Evolutionary conservation across 2,888 invertebrate genomes (phyloP), one percentile per base, ranked within the genome.

Genomic region (Pheosia tremula): DNA sequence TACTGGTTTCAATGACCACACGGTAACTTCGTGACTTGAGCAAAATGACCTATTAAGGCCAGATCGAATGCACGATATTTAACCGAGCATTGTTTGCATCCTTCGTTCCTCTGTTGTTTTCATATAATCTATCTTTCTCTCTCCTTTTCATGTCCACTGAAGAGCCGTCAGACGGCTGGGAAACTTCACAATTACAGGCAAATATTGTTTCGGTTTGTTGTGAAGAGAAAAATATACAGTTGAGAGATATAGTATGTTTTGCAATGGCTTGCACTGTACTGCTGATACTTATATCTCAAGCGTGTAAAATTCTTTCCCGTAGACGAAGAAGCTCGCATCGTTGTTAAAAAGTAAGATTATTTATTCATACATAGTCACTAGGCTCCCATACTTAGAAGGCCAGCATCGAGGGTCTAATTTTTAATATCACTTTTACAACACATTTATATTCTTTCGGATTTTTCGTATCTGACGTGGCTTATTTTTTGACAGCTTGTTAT

Each of bases 1-100:
- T 13, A 54, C 57, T 58, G 37, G 60, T 8, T 50, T 43, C 55
- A 64, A 56, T 74, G 77, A 62, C 60, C 50, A 8, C 13, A 10
- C 10, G 53, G 36, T 37, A 10, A 53, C 37, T 37, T 53, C 53
- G 50, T 52, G 24, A 52, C 52, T 52, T 52, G 36, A 8, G 5
- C 49, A 13, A n/a, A 11, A 47, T 59, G 45, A 62, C 59, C 59
- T 59, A 60, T 56, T 60, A 60, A 59, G 54, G 24, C 24, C 24
- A 24, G 24, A 24, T 24, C 24, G 24, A 24, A 24, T 24, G 24
- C 24, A 24, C 24, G 24, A 24, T 24, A 24, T 24, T 24, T 24
- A 24, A 24, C 24, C 24, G 24, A 24, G 24, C 24, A 24, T 24
- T 24, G 24, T 24, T 24, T 24, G 24, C 24, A 24, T 24, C 24